Percentiles rank a stretch among this genome's conserved stretches.
phyloP scores from a whole-genome alignment of 1,140 invertebrate species.

The Sinonovacula constricta region DNA sequence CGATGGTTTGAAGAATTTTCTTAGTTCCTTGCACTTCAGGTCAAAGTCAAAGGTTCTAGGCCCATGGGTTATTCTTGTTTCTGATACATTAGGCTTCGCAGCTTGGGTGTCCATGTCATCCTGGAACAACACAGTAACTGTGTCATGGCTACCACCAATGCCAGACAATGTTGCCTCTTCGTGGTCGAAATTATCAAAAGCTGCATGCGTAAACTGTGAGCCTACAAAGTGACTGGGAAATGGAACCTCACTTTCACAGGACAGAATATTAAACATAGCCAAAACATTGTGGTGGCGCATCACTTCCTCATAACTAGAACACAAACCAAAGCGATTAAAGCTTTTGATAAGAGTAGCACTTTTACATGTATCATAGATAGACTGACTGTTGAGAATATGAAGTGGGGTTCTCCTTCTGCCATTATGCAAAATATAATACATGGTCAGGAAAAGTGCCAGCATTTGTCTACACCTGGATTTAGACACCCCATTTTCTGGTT shows the following conservation, averaged over 20 bases:
- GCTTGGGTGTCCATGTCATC: neutral
- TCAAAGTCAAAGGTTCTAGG: neutral
- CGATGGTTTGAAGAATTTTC: neutral
- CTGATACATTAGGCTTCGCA: neutral
- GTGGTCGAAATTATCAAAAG: constrained; percentile 8
- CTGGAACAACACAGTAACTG: constrained; percentile 22
- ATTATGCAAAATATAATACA: constrained; percentile 5
- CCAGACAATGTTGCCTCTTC: neutral
- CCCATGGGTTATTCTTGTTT: neutral
- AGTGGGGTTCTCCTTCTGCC: constrained; percentile 1
- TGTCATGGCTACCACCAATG: constrained; percentile 32
- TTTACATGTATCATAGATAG: constrained; percentile 28
- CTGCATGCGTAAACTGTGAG: neutral
- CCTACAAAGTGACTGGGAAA: neutral
- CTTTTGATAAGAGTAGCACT: constrained; percentile 13
- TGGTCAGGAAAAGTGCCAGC: constrained; percentile 7
- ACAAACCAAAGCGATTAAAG: constrained; percentile 12
- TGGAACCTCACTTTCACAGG: neutral
- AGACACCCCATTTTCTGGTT: neutral
- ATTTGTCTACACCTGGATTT: neutral
- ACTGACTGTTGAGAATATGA: constrained; percentile 14
- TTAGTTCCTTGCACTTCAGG: neutral
- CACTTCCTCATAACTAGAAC: constrained; percentile 19
- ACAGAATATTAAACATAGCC: neutral
- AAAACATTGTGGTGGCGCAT: constrained; percentile 25